Conservation (phyloP, 2,113 vertebrate species). For the Neoarius graeffei region DNA sequence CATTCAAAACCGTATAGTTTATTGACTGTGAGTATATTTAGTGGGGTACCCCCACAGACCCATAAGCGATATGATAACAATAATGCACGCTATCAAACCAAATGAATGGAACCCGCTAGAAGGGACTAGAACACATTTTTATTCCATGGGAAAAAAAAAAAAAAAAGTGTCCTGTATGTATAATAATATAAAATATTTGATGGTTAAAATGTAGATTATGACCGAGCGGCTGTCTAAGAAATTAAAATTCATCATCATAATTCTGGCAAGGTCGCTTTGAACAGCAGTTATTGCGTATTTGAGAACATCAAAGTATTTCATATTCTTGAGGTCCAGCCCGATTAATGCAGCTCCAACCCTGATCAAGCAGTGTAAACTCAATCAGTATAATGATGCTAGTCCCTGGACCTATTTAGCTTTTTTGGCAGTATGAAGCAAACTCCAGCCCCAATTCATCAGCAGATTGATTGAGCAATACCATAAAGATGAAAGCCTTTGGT, state of each 20-base stretch:
- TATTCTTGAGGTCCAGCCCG: slow-evolving; percentile 26
- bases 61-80: too few species aligned
- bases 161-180: too few species aligned
- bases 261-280: slow-evolving; percentile 25
- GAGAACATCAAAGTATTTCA: slow-evolving; percentile 26
- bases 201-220: background rate
- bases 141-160: too few species aligned
- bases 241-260: slow-evolving; percentile 19
- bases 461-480: slow-evolving; percentile 68
- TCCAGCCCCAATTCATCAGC: slow-evolving; percentile 67
- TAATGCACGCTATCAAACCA: too few species aligned
- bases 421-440: slow-evolving; percentile 48
- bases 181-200: background rate
- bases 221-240: background rate
- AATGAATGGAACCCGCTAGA: too few species aligned
- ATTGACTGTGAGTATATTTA: too few species aligned
- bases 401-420: slow-evolving; percentile 38
- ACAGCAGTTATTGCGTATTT: slow-evolving; percentile 25
- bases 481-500: slow-evolving; percentile 63
- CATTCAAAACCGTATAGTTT: too few species aligned
- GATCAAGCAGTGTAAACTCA: slow-evolving; percentile 45
- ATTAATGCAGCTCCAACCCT: slow-evolving; percentile 40
- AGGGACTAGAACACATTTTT: too few species aligned
- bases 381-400: slow-evolving; percentile 45
- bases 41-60: too few species aligned